Percentiles rank a stretch among this genome's conserved stretches.
Conservation (phyloP, 2,797 vertebrate genomes). For the Leucoraja ocellata region DNA sequence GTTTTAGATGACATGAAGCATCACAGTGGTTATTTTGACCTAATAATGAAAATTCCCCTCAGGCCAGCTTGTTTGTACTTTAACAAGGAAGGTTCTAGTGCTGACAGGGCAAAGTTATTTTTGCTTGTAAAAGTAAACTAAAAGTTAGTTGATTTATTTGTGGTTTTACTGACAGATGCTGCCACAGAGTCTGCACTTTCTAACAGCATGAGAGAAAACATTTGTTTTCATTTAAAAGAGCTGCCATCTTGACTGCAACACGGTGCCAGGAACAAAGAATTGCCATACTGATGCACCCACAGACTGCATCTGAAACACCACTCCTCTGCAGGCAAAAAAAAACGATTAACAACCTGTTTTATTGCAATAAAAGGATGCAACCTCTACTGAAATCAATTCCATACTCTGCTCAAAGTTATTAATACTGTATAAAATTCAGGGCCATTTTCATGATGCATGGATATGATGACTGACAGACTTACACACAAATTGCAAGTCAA, state of each 20-base stretch:
- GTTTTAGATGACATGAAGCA: background rate
- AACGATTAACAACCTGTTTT: background rate
- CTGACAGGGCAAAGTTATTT: background rate
- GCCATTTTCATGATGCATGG: background rate
- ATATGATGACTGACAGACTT: background rate
- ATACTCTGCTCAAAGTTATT: background rate
- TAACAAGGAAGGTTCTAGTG: background rate
- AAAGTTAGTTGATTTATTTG: background rate
- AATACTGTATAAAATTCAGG: background rate
- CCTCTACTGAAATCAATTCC: background rate
- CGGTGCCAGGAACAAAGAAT: background rate
- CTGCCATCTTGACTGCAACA: background rate
- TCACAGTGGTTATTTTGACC: background rate
- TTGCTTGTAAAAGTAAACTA: conserved; percentile 10
- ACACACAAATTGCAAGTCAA: background rate
- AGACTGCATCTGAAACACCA: background rate
- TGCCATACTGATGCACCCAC: background rate
- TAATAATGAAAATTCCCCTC: background rate
- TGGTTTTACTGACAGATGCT: background rate
- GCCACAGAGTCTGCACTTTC: background rate
- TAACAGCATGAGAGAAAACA: background rate
- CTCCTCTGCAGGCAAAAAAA: background rate
- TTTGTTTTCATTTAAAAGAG: background rate
- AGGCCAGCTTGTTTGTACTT: background rate
- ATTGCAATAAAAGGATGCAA: background rate